Evolutionary conservation across 2,113 vertebrate genomes (phyloP), one percentile per base, ranked within the genome.

Genomic region (Emydura subglobosa): DNA sequence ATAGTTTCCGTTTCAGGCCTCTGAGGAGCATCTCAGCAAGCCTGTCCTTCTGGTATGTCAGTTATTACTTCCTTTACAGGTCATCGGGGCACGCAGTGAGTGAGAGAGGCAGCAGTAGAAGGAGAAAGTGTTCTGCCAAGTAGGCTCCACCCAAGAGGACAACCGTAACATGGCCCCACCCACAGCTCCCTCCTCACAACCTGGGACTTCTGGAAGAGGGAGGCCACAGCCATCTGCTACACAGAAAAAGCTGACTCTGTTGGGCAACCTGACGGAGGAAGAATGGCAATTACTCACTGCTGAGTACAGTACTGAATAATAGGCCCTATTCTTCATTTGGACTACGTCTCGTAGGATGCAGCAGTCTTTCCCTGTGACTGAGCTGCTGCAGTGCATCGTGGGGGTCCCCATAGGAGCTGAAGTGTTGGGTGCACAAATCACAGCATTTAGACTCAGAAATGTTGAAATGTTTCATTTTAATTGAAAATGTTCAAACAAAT

Each of bases 81-180:
- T 96, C 92, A 94, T 59, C 89, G 79, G n/a, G 87, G 95, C 83
- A 84, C 44, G 29, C n/a, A 79, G 47, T 76, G 91, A n/a, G 92
- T 85, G 92, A 96, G 91, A 96, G 92, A 94, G 76, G 86, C 65
- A 87, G 91, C 54, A 49, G 83, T 39, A 59, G 82, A 96, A 96
- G 83, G 54, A 95, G 87, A 97, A 97, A 94, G 82, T 79, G 79
- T 47, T 94, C 74, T 78, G 5, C 54, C 54, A 11, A 68, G 68
- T 89, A 95, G 95, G 89, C 93, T 85, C 96, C 91, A 68, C 87
- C 78, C 19, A 76, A 81, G 80, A 94, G 89, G 47, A 79, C 31
- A 88, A 50, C 9, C 47, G 93, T 91, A 50, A 31, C 94, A 92
- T 83, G 21, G 82, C 50, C 24, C 42, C 80, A 42, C 10, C 39